Conservation (phyloP, 2,113 vertebrate genomes). For the Perca flavescens region DNA sequence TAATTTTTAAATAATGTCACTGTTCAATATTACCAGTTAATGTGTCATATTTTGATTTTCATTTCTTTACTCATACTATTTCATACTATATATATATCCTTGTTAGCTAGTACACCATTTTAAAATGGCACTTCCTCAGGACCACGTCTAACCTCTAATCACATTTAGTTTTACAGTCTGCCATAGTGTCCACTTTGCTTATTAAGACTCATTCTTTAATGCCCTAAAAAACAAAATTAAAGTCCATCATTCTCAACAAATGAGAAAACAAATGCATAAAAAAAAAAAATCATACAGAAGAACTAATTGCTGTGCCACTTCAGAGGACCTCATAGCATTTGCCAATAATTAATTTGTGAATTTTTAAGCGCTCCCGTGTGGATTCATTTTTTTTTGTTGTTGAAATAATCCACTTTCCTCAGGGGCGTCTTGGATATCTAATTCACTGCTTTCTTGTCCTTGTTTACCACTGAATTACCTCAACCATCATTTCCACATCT, state of each 20-base stretch:
- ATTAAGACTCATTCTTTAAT: background rate
- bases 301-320: conserved; percentile 54
- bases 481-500: background rate
- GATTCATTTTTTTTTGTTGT: conserved; percentile 4
- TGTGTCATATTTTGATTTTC: background rate
- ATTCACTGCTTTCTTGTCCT: conserved; percentile 8
- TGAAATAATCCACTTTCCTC: conserved; percentile 4
- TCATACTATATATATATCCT: no score
- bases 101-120: no score
- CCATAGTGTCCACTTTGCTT: background rate
- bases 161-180: background rate
- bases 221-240: background rate
- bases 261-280: conserved; percentile 13
- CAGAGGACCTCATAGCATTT: conserved; percentile 38
- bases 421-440: background rate
- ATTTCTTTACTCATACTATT: background rate
- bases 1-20: no score
- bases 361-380: conserved; percentile 36
- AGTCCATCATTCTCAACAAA: background rate
- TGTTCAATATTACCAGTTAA: background rate
- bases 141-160: background rate
- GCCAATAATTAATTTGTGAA: conserved; percentile 56
- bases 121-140: background rate
- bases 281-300: conserved; percentile 23
- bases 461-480: conserved; percentile 12